Evolutionary conservation across 2,888 invertebrate genomes (phyloP), one percentile per base, ranked within the genome.

Genomic region (Xanthorhoe designata): DNA sequence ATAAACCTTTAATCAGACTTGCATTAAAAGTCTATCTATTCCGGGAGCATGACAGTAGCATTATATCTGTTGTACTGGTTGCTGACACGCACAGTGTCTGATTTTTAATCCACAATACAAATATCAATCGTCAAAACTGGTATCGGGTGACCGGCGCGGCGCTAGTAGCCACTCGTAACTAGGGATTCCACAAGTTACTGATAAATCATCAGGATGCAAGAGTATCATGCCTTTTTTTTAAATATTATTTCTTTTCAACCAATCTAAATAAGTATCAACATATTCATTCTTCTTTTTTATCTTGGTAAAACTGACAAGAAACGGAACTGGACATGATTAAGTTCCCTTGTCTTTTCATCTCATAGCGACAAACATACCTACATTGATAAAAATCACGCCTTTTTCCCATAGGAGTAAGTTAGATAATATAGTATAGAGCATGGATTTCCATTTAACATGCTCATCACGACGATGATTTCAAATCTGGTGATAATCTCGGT

Each of bases 11-110:
- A 15, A 18, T 17, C 17, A 18, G 24, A 9, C 6, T 55, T 29
- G 50, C 47, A 45, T 24, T 42, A 52, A 49, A 65, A 71, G 55
- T 70, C 64, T 75, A 72, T 66, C 61, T 10, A 77, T 77, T 75
- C 76, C 73, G 69, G 66, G 73, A 53, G 68, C 74, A 67, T 67
- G n/a, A 72, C 78, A 75, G 78, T 79, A 79, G 81, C 77, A 70
- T 70, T n/a, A n/a, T n/a, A 71, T 58, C 61, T 68, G 50, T 66
- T 69, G 66, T 57, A 64, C 61, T n/a, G n/a, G n/a, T n/a, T n/a
- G n/a, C n/a, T n/a, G n/a, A n/a, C n/a, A n/a, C n/a, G n/a, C n/a
- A n/a, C n/a, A n/a, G 60, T 74, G 65, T 68, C 56, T 64, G 56
- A 71, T 69, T 66, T 65, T 32, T 57, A 52, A 63, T 52, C 60